Evolutionary conservation across 2,888 invertebrate species (phyloP).

Genomic region (Troides helena): DNA sequence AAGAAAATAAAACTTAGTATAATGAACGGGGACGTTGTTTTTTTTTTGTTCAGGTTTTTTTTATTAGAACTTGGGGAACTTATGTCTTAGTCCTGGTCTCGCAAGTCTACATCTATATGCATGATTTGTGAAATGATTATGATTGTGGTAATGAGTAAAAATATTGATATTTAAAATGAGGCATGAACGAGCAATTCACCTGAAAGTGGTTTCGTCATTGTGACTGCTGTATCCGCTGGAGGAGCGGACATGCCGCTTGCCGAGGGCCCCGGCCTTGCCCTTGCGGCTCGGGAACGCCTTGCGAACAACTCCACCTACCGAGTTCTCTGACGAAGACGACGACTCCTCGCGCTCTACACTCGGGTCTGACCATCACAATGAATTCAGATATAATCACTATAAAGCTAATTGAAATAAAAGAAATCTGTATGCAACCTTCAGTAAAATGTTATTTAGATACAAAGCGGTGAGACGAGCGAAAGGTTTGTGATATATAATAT

Average conservation of each 20-base stretch:
- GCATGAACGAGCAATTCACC: conserved; percentile 62
- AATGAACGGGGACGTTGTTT: too few species aligned
- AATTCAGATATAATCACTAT: conserved; percentile 4
- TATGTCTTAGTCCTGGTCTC: neutral
- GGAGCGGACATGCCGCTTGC: conserved; percentile 87
- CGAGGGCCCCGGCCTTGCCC: conserved; percentile 82
- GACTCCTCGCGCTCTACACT: conserved; percentile 86
- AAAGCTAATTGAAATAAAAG: neutral
- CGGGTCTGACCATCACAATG: conserved; percentile 52
- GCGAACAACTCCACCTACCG: conserved; percentile 83
- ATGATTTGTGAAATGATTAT: neutral
- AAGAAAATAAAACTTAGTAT: too few species aligned
- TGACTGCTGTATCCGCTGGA: conserved; percentile 91
- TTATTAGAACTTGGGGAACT: too few species aligned
- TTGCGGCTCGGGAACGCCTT: conserved; percentile 86
- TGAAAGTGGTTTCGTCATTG: conserved; percentile 92
- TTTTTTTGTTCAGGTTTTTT: too few species aligned
- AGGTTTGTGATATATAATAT: too few species aligned
- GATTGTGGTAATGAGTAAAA: neutral
- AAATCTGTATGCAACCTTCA: neutral
- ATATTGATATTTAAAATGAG: neutral
- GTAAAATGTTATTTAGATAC: neutral
- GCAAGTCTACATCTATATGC: neutral
- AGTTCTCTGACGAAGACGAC: conserved; percentile 89
- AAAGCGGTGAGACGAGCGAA: too few species aligned